phyloP scores from a whole-genome alignment of 2,888 invertebrate genomes.

The Hipparchia semele region DNA sequence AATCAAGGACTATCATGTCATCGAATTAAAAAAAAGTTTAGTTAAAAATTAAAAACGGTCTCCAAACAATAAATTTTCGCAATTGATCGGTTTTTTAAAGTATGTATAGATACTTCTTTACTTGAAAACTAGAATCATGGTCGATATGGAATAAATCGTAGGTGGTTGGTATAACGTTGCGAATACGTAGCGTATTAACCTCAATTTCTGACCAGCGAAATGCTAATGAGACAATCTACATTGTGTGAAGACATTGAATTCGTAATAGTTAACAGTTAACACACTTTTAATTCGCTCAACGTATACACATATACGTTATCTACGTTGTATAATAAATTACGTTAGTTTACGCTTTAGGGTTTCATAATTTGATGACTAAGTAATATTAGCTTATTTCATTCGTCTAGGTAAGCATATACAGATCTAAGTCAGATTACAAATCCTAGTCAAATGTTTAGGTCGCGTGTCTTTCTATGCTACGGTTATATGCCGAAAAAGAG shows the following conservation, averaged over 20 bases:
- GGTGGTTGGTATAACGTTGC: conserved; percentile 51
- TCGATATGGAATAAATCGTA: conserved; percentile 53
- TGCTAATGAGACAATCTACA: conserved; percentile 24
- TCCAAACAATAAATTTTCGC: too few relatives aligned
- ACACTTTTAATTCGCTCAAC: conserved; percentile 14
- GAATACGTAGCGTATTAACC: conserved; percentile 54
- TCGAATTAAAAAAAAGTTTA: too few relatives aligned
- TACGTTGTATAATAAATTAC: conserved; percentile 20
- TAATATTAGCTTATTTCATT: not conserved
- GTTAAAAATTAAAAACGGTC: too few relatives aligned
- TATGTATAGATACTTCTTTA: conserved; percentile 13
- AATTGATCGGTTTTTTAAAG: conserved; percentile 5
- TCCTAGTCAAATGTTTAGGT: too few relatives aligned
- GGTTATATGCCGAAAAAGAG: too few relatives aligned
- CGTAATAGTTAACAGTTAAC: conserved; percentile 22
- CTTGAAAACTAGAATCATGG: conserved; percentile 30
- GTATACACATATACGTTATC: not conserved
- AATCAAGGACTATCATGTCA: too few relatives aligned
- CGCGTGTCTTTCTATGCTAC: too few relatives aligned
- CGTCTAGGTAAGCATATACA: not conserved
- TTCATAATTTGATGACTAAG: not conserved
- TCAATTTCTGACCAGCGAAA: conserved; percentile 55
- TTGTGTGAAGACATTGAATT: conserved; percentile 23
- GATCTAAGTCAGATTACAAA: not conserved
- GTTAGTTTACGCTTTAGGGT: not conserved